phyloP scores from a whole-genome alignment of 2,113 vertebrate species.

The Pristiophorus japonicus region DNA sequence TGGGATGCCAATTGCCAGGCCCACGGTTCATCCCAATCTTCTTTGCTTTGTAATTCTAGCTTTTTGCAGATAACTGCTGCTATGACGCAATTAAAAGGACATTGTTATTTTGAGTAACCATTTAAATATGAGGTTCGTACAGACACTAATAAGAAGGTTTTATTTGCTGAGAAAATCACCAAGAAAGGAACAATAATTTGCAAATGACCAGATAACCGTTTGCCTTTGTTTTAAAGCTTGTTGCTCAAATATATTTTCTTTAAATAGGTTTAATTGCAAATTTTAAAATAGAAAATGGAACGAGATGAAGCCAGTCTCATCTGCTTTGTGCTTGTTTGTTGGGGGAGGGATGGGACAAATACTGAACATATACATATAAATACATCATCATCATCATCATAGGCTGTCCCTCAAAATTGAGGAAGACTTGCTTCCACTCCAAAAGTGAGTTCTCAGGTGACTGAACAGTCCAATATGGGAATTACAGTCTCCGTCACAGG shows the following conservation, averaged over 20 bases:
- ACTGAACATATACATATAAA: not conserved
- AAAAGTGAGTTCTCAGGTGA: too few relatives aligned
- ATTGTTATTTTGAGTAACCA: not conserved
- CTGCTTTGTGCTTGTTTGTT: not conserved
- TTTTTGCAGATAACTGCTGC: not conserved
- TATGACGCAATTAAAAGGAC: not conserved
- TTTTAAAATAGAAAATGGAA: not conserved
- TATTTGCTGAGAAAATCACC: not conserved
- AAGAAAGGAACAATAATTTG: not conserved
- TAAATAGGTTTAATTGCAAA: not conserved
- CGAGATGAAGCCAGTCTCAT: not conserved
- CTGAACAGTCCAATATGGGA: too few relatives aligned
- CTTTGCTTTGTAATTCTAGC: not conserved
- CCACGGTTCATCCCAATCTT: not conserved
- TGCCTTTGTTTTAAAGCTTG: not conserved
- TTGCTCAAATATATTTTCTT: not conserved
- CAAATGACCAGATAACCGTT: not conserved
- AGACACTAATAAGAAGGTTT: not conserved
- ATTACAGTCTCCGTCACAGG: too few relatives aligned
- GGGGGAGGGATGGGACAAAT: not conserved
- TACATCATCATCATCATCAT: too few relatives aligned
- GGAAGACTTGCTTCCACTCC: too few relatives aligned
- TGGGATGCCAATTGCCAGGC: not conserved
- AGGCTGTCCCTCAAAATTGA: too few relatives aligned
- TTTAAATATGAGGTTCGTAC: not conserved